phyloP scores from a whole-genome alignment of 2,113 vertebrate species.

The Dicentrarchus labrax region DNA sequence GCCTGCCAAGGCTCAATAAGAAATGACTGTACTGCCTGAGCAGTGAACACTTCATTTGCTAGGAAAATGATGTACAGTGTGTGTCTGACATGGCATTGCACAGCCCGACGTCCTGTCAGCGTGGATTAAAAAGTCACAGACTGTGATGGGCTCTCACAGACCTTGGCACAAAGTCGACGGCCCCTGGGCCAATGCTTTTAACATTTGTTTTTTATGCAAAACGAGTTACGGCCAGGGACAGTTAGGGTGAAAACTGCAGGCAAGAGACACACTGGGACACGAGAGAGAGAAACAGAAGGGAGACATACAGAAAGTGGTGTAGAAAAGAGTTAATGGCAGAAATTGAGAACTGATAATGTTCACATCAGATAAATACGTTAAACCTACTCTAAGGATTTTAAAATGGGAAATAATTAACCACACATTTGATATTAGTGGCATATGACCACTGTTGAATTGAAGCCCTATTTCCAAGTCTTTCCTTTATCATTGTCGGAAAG shows the following conservation, averaged over 20 bases:
- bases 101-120: constrained; percentile 36
- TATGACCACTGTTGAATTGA: constrained; percentile 40
- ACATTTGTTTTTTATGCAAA: constrained; percentile 62
- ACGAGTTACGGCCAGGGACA: constrained; percentile 12
- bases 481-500: constrained; percentile 51
- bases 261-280: constrained; percentile 1
- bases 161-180: constrained; percentile 31
- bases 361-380: constrained; percentile 42
- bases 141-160: constrained; percentile 13
- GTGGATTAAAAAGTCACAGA: constrained; percentile 37
- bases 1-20: constrained; percentile 35
- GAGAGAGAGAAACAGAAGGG: constrained; percentile 20
- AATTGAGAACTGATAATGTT: neutral
- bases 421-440: constrained; percentile 40
- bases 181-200: constrained; percentile 28
- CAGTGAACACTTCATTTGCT: constrained; percentile 54
- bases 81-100: constrained; percentile 35
- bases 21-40: constrained; percentile 40
- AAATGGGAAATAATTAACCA: constrained; percentile 49
- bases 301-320: neutral
- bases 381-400: constrained; percentile 5
- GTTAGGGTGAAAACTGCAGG: constrained; percentile 11
- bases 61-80: constrained; percentile 48
- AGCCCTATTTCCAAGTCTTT: constrained; percentile 39
- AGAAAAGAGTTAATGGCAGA: constrained; percentile 2